These are phyloP conservation scores for Gasteruption jaculator DNA, from an alignment of 2,888 invertebrate genomes.

Conservation along the genomic window DNA sequence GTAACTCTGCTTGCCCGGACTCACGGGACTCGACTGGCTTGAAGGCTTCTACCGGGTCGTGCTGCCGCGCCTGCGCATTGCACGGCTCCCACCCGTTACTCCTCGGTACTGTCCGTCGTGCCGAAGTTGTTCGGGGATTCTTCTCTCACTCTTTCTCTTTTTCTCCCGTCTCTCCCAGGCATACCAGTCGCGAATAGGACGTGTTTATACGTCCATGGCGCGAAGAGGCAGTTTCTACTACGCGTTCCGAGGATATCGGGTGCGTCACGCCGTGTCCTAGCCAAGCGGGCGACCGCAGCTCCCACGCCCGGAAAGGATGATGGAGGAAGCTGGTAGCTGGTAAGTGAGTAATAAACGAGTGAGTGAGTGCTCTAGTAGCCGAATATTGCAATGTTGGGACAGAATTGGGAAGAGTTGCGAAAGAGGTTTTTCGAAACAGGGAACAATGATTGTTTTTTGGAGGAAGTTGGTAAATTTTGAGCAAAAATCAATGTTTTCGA, in stretches of 20 bases:
- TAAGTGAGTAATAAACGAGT: no score
- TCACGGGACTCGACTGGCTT: conserved; percentile 50
- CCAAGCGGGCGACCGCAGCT: conserved; percentile 27
- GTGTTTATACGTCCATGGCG: conserved; percentile 2
- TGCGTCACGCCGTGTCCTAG: no score
- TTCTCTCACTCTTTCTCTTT: conserved; percentile 2
- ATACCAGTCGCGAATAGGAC: no score
- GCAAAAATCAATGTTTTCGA: no score
- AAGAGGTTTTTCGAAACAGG: no score
- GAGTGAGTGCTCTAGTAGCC: no score
- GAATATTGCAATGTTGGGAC: no score
- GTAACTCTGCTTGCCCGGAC: conserved; percentile 47
- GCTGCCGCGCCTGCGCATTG: conserved; percentile 31
- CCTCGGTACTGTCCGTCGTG: no score
- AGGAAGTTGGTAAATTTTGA: no score
- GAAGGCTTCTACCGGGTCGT: conserved; percentile 36
- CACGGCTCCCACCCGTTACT: conserved; percentile 24
- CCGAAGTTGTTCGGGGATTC: neutral
- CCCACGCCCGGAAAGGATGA: conserved; percentile 37
- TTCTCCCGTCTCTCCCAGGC: conserved; percentile 11
- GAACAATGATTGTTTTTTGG: no score
- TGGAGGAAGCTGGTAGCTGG: no score
- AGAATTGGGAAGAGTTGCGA: no score
- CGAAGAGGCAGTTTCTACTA: conserved; percentile 24
- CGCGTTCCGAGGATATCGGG: conserved; percentile 26